These are phyloP conservation scores for Stegodyphus dumicola DNA, from an alignment of 1,140 invertebrate genomes.

Conservation along the genomic window DNA sequence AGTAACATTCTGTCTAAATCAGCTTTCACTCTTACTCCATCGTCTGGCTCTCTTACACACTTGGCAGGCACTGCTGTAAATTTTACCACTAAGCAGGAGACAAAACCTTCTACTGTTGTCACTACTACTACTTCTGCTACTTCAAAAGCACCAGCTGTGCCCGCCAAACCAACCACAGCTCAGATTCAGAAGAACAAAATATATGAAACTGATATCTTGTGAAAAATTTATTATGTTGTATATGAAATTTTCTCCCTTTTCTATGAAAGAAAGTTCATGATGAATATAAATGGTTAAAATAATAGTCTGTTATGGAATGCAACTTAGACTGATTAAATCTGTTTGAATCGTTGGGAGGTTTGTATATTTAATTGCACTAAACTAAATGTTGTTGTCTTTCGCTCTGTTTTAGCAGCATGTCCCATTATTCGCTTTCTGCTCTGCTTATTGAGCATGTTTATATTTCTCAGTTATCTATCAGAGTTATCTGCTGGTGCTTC, in stretches of 20 bases:
- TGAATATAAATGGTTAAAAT: constrained; percentile 21
- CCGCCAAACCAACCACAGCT: constrained; percentile 46
- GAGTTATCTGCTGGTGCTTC: constrained; percentile 47
- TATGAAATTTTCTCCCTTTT: constrained; percentile 24
- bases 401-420: constrained; percentile 53
- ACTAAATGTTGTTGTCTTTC: constrained; percentile 58
- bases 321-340: constrained; percentile 9
- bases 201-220: constrained; percentile 61
- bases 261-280: constrained; percentile 12
- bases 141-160: constrained; percentile 44
- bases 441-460: constrained; percentile 37
- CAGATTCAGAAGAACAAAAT: constrained; percentile 61
- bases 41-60: constrained; percentile 76
- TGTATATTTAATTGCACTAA: constrained; percentile 48
- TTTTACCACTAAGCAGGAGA: constrained; percentile 8
- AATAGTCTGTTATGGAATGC: constrained; percentile 41
- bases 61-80: constrained; percentile 70
- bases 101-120: not conserved
- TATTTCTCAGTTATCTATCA: constrained; percentile 46
- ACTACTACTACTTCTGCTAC: not conserved
- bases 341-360: constrained; percentile 41
- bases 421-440: constrained; percentile 43
- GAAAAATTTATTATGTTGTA: not conserved
- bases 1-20: constrained; percentile 87
- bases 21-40: constrained; percentile 70